Base-by-base conservation (phyloP, 2,113 vertebrate species). In the Pituophis catenifer region DNA sequence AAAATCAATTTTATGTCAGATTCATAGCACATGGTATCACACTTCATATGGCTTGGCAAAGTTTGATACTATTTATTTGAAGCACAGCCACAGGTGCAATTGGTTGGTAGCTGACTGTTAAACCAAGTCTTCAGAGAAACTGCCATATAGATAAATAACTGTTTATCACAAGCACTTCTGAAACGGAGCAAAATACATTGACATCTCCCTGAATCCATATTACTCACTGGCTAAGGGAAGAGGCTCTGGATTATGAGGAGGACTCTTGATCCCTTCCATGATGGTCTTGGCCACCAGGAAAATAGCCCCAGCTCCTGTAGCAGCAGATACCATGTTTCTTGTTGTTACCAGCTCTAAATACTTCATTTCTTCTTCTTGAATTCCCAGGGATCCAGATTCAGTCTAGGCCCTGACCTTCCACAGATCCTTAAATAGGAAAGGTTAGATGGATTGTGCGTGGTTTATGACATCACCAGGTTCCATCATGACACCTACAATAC, bases 151-250 rank as follows among this genome's bases (percentile, higher is more conserved):
- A 58, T 85, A 48, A 92, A 62, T 13, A 62, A 38, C 48, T 62
- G 33, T 17, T 86, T n/a, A 86, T 10, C 44, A 53, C 9, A 24
- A 53, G 26, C 44, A 88, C 48, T 92, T 59, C 57, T 24, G 87
- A n/a, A 88, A 92, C 0, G 24, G 26, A 91, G 26, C 44, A 59
- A 92, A 52, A 87, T 52, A 29, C 44, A 12, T 17, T 52, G 48
- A 24, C 9, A 21, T 57, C 24, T 57, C 33, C 8, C 50, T 15
- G 17, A 48, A 55, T 53, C 54, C 6, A 38, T 3, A 44, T 89
- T 93, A 97, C 97, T 97, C 95, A 97, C 96, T 95, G 92, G 97
- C 96, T 3, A 97, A 95, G n/a, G 96, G 95, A 93, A 95, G 70
- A 52, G 97, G 95, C 0, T 95, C 92, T 62, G 38, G 29, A 23